A percentile compares a stretch with the other conserved stretches of the same genome.
phyloP scores from a whole-genome alignment of 2,113 vertebrate genomes.

The Parus major region DNA sequence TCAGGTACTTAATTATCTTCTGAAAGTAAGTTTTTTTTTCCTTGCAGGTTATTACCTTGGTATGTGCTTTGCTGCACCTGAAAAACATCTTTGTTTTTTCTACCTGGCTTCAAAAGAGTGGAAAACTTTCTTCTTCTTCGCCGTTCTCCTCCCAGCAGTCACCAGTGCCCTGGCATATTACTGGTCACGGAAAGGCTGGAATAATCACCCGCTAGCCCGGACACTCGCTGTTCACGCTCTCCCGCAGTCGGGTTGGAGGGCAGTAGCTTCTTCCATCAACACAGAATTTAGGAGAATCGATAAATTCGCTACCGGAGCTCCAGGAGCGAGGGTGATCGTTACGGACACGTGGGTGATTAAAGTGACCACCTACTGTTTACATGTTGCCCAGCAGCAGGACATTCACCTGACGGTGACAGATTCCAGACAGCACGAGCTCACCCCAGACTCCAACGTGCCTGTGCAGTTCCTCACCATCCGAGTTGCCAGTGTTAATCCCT shows the following conservation, averaged over 20 bases:
- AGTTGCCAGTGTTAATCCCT: constrained; percentile 83
- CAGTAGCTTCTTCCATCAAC: constrained; percentile 87
- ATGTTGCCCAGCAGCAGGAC: constrained; percentile 86
- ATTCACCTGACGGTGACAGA: constrained; percentile 85
- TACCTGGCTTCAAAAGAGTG: constrained; percentile 78
- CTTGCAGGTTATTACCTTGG: constrained; percentile 90
- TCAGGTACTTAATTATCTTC: neutral
- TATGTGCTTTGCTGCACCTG: constrained; percentile 90
- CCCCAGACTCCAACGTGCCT: constrained; percentile 82
- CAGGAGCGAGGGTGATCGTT: constrained; percentile 86
- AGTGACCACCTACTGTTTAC: constrained; percentile 86
- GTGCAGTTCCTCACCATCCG: constrained; percentile 89
- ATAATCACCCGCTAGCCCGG: constrained; percentile 82
- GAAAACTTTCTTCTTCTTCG: constrained; percentile 78
- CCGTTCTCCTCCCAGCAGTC: constrained; percentile 73
- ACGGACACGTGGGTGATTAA: constrained; percentile 93
- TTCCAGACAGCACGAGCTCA: constrained; percentile 87
- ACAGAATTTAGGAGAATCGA: constrained; percentile 90
- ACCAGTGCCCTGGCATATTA: constrained; percentile 76
- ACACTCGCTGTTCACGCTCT: constrained; percentile 74
- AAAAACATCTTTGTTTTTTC: constrained; percentile 79
- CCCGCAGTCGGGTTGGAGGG: constrained; percentile 78
- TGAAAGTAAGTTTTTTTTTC: neutral
- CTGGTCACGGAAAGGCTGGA: constrained; percentile 85
- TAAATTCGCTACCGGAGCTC: constrained; percentile 88